phyloP scores from a whole-genome alignment of 2,888 invertebrate species.

The Auanema freiburgensis region DNA sequence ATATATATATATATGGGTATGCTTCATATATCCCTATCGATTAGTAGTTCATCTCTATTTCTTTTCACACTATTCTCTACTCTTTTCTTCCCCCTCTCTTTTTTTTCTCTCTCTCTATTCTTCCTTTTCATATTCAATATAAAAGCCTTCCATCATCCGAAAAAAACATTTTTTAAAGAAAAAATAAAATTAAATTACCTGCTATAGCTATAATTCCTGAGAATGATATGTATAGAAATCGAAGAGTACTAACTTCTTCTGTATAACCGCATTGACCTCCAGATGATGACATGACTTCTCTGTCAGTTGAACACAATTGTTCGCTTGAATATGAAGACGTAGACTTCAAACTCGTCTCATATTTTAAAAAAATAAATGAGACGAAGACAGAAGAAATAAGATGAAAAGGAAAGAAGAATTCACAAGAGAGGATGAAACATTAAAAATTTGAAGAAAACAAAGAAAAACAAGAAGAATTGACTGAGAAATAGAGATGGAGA shows the following conservation, averaged over 20 bases:
- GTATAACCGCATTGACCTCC: constrained; percentile 44
- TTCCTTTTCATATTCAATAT: background rate
- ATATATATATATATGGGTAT: too few species aligned
- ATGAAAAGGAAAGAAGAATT: background rate
- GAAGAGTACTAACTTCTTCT: constrained; percentile 37
- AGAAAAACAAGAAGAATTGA: background rate
- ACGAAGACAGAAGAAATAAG: background rate
- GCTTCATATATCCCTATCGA: too few species aligned
- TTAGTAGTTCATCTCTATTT: too few species aligned
- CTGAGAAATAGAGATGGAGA: constrained; percentile 1
- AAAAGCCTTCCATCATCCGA: background rate
- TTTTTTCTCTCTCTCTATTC: too few species aligned
- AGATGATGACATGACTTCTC: background rate
- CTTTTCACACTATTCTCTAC: too few species aligned
- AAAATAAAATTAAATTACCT: constrained; percentile 12
- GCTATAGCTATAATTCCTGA: constrained; percentile 30
- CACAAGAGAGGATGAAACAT: constrained; percentile 1
- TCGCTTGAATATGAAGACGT: too few species aligned
- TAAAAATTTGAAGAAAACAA: background rate
- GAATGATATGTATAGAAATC: constrained; percentile 43
- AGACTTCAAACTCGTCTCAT: too few species aligned
- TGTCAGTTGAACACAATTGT: too few species aligned
- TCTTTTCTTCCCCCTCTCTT: too few species aligned
- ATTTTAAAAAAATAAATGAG: background rate
- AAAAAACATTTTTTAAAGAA: background rate